These are phyloP conservation scores for Psix sp. DNA, from an alignment of 1,140 invertebrate genomes.

Conservation along the genomic window DNA sequence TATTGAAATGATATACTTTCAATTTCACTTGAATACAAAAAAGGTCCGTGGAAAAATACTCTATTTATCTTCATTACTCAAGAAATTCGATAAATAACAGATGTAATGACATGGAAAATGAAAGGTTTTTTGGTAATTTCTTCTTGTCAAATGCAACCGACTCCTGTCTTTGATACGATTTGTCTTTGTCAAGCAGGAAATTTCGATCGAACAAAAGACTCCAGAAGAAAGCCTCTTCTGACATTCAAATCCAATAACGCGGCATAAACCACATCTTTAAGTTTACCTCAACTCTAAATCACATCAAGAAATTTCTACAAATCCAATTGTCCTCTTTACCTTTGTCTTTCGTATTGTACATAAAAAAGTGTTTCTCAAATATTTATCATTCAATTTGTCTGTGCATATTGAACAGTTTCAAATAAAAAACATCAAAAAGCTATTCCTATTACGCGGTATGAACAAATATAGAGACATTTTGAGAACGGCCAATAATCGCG, in stretches of 20 bases:
- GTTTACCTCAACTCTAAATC: not conserved
- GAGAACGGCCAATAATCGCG: too few species aligned
- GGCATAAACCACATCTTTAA: not conserved
- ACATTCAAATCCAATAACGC: constrained; percentile 8
- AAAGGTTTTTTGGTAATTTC: constrained; percentile 39
- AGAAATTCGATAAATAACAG: constrained; percentile 3
- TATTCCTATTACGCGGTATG: too few species aligned
- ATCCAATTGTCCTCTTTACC: not conserved
- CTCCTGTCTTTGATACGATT: constrained; percentile 39
- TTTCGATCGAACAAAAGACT: constrained; percentile 23
- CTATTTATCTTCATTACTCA: constrained; percentile 5
- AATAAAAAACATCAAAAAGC: too few species aligned
- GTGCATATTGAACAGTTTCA: too few species aligned
- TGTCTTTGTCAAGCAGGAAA: constrained; percentile 5
- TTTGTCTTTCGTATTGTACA: too few species aligned
- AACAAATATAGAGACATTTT: too few species aligned
- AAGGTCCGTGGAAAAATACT: not conserved
- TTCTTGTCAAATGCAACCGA: constrained; percentile 38
- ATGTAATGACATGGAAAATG: constrained; percentile 35
- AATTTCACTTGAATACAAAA: not conserved
- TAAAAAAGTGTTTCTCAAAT: too few species aligned
- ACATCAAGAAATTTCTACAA: not conserved
- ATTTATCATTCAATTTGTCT: too few species aligned
- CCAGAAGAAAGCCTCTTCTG: not conserved
- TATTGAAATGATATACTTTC: not conserved